Evolutionary conservation across 1,140 invertebrate species (phyloP).

Genomic region (Drosophila eugracilis): DNA sequence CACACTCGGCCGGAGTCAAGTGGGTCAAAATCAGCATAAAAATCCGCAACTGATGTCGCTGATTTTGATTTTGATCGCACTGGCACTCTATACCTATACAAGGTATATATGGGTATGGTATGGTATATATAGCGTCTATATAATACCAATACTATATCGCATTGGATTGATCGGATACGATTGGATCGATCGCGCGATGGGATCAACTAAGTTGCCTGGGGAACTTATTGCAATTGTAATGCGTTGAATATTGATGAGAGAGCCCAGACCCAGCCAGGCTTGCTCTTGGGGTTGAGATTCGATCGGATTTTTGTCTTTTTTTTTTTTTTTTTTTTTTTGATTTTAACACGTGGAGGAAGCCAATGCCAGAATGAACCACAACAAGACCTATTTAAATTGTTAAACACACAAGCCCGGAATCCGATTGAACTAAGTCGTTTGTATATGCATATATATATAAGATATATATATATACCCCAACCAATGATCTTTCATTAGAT

Average conservation of each 20-base stretch:
- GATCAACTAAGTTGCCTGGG: conserved; percentile 60
- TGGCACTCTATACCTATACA: too few species aligned
- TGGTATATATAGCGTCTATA: too few species aligned
- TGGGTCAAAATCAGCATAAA: conserved; percentile 82
- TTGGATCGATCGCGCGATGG: conserved; percentile 27
- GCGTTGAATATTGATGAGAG: conserved; percentile 80
- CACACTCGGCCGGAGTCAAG: conserved; percentile 56
- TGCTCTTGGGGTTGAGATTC: conserved; percentile 50
- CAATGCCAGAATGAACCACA: background rate
- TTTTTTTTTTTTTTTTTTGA: too few species aligned
- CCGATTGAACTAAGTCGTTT: conserved; percentile 32
- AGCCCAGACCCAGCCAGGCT: too few species aligned
- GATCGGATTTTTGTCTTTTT: conserved; percentile 19
- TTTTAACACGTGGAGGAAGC: conserved; percentile 24
- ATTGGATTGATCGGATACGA: too few species aligned
- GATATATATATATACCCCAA: conserved; percentile 31
- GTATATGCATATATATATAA: too few species aligned
- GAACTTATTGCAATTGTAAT: conserved; percentile 82
- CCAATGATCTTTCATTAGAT: conserved; percentile 18
- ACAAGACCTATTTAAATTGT: conserved; percentile 42
- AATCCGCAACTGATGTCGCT: conserved; percentile 72
- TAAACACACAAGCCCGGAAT: conserved; percentile 36
- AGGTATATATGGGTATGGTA: conserved; percentile 6
- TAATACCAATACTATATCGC: conserved; percentile 23
- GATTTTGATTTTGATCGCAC: conserved; percentile 65